A percentile compares a stretch with the other conserved stretches of the same genome.
These are phyloP conservation scores for Hypselothyrea guttata DNA, from an alignment of 2,888 invertebrate species.

Conservation along the genomic window DNA sequence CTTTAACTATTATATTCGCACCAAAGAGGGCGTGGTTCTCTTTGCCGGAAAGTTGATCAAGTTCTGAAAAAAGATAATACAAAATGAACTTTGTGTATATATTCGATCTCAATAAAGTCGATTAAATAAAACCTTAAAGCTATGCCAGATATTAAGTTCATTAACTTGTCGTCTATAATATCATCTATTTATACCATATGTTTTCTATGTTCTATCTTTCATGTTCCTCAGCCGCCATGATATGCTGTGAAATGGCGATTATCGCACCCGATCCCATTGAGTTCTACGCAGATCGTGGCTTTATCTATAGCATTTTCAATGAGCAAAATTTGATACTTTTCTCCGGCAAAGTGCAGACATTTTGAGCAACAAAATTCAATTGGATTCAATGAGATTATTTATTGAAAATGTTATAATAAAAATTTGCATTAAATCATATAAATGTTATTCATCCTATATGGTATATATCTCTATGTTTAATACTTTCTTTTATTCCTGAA, in stretches of 20 bases:
- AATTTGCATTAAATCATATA: too few species aligned
- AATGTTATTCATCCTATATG: too few species aligned
- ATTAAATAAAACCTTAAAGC: too few species aligned
- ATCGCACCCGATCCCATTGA: slow-evolving; percentile 25
- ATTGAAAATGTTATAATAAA: too few species aligned
- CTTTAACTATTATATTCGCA: background rate
- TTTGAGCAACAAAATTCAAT: too few species aligned
- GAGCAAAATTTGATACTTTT: slow-evolving; percentile 7
- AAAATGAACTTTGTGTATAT: too few species aligned
- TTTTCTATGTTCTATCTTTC: background rate
- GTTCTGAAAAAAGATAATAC: background rate
- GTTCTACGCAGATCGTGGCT: slow-evolving; percentile 27
- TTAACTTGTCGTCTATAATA: too few species aligned
- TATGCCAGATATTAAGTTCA: too few species aligned
- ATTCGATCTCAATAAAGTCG: too few species aligned
- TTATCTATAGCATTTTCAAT: slow-evolving; percentile 14
- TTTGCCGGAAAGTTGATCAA: slow-evolving; percentile 9
- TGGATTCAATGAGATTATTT: too few species aligned
- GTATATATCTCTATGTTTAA: too few species aligned
- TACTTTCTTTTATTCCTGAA: too few species aligned
- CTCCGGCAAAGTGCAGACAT: slow-evolving; percentile 24
- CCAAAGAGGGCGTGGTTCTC: background rate
- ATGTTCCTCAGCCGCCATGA: background rate
- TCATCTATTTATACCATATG: background rate
- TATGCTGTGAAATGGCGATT: slow-evolving; percentile 6